Evolutionary conservation across 2,888 invertebrate species (phyloP).

Genomic region (Strigamia crassipes): DNA sequence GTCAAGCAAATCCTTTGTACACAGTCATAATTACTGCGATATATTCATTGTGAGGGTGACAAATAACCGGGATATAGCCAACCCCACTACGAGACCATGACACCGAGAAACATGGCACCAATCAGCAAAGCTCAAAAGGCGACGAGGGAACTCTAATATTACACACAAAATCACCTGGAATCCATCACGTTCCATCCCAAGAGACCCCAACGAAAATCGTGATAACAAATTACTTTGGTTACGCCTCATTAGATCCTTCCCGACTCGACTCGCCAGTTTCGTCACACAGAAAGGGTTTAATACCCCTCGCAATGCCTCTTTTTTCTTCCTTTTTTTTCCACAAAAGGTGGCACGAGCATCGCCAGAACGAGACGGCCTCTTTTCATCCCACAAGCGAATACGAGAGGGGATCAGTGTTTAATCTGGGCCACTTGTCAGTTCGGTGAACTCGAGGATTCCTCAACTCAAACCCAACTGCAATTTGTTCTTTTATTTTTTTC

Average conservation of each 20-base stretch:
- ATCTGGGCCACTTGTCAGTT: conserved; percentile 40
- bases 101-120: conserved; percentile 38
- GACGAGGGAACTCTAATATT: conserved; percentile 35
- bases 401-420: conserved; percentile 36
- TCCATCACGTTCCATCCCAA: conserved; percentile 36
- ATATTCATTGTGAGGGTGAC: conserved; percentile 42
- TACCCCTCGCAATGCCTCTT: not conserved
- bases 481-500: conserved; percentile 28
- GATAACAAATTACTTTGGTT: conserved; percentile 40
- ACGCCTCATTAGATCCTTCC: conserved; percentile 32
- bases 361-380: conserved; percentile 34
- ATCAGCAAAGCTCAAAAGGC: conserved; percentile 42
- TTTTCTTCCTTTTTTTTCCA: not conserved
- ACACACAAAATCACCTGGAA: conserved; percentile 42
- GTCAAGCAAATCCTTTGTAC: conserved; percentile 35
- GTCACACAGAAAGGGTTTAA: conserved; percentile 24
- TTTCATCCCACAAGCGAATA: conserved; percentile 25
- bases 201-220: conserved; percentile 22
- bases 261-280: conserved; percentile 2
- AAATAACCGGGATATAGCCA: conserved; percentile 29
- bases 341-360: not conserved
- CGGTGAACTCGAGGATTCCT: conserved; percentile 31
- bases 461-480: conserved; percentile 40
- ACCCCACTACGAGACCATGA: conserved; percentile 15
- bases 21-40: conserved; percentile 35